A percentile compares a stretch with the other conserved stretches of the same genome.
Evolutionary conservation across 2,797 vertebrate genomes (phyloP).

Genomic region (Dermochelys coriacea): DNA sequence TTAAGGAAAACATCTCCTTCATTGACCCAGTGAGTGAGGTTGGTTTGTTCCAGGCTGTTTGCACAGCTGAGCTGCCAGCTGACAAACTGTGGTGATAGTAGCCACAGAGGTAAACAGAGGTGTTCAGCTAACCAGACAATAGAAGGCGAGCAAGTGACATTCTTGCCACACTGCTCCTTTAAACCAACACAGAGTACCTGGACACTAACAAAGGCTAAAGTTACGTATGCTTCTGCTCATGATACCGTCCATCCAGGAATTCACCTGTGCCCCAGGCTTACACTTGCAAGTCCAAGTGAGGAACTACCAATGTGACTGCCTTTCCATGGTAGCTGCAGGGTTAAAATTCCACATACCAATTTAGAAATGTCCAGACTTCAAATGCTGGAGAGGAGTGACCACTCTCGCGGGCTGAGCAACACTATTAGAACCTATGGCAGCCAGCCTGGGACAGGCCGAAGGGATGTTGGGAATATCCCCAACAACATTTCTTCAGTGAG

Average conservation of each 20-base stretch:
- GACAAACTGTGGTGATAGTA: too few relatives aligned
- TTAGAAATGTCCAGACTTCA: not conserved
- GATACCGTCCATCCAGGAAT: too few relatives aligned
- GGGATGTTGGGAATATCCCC: not conserved
- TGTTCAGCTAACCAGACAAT: too few relatives aligned
- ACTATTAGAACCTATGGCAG: not conserved
- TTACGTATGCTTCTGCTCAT: too few relatives aligned
- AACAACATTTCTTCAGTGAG: not conserved
- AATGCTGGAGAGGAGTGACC: not conserved
- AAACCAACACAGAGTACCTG: too few relatives aligned
- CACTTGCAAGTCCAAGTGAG: not conserved
- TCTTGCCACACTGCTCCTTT: too few relatives aligned
- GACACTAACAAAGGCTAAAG: too few relatives aligned
- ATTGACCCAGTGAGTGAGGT: not conserved
- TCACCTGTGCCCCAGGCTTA: too few relatives aligned
- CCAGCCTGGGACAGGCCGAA: accelerated
- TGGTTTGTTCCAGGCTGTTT: not conserved
- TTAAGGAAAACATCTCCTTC: too few relatives aligned
- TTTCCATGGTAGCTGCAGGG: not conserved
- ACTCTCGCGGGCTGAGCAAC: not conserved
- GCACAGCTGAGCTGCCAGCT: too few relatives aligned
- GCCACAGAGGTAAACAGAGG: too few relatives aligned
- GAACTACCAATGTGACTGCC: not conserved
- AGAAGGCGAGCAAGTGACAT: too few relatives aligned
- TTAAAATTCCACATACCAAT: not conserved